Evolutionary conservation across 2,888 invertebrate species (phyloP).

Genomic region (Lithosia quadra): DNA sequence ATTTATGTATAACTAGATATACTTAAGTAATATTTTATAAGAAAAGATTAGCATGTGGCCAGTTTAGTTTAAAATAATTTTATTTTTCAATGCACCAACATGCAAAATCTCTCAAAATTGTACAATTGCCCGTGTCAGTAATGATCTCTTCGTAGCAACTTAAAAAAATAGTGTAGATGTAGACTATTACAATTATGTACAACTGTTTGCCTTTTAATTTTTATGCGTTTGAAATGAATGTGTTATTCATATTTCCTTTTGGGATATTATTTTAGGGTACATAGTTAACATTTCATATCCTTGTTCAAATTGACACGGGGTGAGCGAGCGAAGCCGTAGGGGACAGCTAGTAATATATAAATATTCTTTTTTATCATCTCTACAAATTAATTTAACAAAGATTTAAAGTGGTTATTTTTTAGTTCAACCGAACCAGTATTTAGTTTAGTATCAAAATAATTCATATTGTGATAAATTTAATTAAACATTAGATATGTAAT

Average conservation of each 20-base stretch:
- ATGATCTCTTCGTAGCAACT: conserved; percentile 7
- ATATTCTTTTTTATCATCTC: background rate
- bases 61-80: background rate
- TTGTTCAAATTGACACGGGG: no score
- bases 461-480: background rate
- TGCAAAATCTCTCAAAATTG: background rate
- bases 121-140: background rate
- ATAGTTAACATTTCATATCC: background rate
- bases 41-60: background rate
- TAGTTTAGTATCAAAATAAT: background rate
- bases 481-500: background rate
- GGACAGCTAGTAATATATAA: no score
- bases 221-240: background rate
- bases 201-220: background rate
- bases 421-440: background rate
- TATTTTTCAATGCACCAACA: background rate
- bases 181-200: background rate
- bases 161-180: background rate
- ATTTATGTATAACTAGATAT: conserved; percentile 19
- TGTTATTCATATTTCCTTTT: background rate
- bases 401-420: background rate
- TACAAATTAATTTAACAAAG: background rate
- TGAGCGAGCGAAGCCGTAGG: no score
- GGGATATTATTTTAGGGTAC: background rate
- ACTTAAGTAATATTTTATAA: background rate